Evolutionary conservation across 2,113 vertebrate species (phyloP).

Genomic region (Hyaena hyaena): DNA sequence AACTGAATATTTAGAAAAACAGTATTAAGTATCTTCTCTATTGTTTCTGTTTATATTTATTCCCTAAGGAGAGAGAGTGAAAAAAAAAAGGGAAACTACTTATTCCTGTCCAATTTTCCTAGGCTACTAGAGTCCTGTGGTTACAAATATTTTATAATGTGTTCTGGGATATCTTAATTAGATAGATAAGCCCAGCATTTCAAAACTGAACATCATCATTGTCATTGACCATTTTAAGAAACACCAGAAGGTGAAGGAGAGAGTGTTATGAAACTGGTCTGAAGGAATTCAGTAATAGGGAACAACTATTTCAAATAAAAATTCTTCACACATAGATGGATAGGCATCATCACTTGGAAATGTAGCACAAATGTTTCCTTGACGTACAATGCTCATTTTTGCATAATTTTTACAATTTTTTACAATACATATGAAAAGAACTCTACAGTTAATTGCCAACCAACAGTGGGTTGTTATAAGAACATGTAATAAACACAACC

Average conservation of each 20-base stretch:
- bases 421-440: neutral
- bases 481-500: constrained; percentile 11
- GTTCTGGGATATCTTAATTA: neutral
- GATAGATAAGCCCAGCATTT: neutral
- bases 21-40: constrained; percentile 7
- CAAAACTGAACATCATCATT: neutral
- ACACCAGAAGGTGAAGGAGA: neutral
- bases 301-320: constrained; percentile 14
- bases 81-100: neutral
- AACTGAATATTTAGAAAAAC: neutral
- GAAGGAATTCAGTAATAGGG: neutral
- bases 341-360: neutral
- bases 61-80: neutral
- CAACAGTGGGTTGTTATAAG: neutral
- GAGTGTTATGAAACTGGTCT: neutral
- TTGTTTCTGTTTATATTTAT: neutral
- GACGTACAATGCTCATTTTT: neutral
- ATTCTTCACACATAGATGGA: neutral
- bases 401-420: neutral
- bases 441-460: neutral
- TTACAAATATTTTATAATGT: constrained; percentile 9
- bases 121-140: neutral
- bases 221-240: neutral
- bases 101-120: neutral
- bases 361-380: neutral